phyloP scores from a whole-genome alignment of 2,113 vertebrate genomes.

The Scytalopus superciliaris region DNA sequence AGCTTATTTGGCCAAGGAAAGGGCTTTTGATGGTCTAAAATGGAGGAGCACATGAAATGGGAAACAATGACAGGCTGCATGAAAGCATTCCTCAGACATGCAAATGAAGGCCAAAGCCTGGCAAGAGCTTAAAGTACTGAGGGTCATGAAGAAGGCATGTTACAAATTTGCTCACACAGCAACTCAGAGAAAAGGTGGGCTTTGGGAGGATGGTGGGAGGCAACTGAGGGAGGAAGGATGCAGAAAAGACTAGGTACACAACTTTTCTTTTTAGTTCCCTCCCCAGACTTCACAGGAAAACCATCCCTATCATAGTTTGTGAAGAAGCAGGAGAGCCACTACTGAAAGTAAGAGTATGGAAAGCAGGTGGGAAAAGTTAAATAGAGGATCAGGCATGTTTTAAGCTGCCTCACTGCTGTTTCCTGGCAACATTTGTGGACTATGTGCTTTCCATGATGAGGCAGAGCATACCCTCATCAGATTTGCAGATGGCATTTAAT shows the following conservation, averaged over 20 bases:
- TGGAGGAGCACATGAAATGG: not conserved
- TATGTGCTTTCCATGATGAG: not conserved
- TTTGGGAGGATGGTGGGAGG: not conserved
- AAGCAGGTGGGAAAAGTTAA: not conserved
- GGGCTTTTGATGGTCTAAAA: not conserved
- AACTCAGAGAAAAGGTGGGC: not conserved
- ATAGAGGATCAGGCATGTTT: not conserved
- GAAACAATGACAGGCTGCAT: not conserved
- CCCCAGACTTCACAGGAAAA: not conserved
- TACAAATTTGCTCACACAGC: not conserved
- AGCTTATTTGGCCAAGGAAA: not conserved
- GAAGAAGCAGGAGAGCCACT: not conserved
- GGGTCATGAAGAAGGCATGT: not conserved
- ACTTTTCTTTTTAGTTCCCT: too few relatives aligned
- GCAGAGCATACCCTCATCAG: not conserved
- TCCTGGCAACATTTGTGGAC: not conserved
- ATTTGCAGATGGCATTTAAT: not conserved
- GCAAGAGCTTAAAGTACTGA: not conserved
- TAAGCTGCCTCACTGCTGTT: not conserved
- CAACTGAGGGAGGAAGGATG: not conserved
- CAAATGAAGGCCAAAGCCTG: not conserved
- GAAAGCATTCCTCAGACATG: not conserved
- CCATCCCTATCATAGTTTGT: not conserved
- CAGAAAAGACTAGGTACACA: not conserved
- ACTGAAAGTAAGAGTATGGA: not conserved